phyloP scores from a whole-genome alignment of 2,797 vertebrate species.

The Heliangelus exortis region DNA sequence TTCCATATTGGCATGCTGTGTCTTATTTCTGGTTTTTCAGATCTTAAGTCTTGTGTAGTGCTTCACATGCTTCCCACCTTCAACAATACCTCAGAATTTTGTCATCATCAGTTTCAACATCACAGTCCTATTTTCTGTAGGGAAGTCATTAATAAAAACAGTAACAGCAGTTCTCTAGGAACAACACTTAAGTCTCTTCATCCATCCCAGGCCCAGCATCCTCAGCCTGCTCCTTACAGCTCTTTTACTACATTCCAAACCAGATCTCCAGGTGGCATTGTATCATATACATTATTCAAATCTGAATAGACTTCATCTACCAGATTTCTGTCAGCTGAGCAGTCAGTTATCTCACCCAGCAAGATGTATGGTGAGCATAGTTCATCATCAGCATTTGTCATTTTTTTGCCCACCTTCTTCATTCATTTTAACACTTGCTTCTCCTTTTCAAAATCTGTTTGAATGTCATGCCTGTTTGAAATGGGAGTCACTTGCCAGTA shows the following conservation, averaged over 20 bases:
- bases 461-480: neutral
- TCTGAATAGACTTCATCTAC: neutral
- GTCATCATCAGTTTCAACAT: neutral
- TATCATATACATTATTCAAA: neutral
- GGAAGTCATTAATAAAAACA: neutral
- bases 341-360: neutral
- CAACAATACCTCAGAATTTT: neutral
- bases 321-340: neutral
- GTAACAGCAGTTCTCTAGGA: neutral
- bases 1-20: neutral
- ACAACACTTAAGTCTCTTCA: fast-evolving
- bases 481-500: neutral
- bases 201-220: neutral
- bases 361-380: fast-evolving
- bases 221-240: neutral
- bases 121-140: neutral
- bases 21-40: neutral
- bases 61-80: neutral
- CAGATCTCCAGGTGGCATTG: neutral
- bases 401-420: neutral
- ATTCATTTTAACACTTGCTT: neutral
- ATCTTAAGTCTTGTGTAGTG: neutral
- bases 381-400: neutral
- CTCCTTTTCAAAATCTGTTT: neutral
- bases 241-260: neutral